Evolutionary conservation across 1,140 invertebrate species (phyloP).

Genomic region (Hirudo medicinalis): DNA sequence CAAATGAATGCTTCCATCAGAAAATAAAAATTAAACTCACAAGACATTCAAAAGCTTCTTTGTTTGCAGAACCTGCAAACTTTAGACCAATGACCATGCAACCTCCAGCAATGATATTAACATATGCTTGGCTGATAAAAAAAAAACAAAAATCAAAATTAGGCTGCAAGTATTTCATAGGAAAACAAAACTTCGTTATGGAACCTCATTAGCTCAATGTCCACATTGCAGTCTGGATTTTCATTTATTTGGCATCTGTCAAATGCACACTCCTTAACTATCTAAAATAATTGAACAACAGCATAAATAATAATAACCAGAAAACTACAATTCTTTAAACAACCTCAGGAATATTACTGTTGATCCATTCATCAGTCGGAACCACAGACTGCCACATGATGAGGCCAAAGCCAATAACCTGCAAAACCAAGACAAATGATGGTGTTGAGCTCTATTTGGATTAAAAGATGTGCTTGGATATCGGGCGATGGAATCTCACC

Average conservation of each 20-base stretch:
- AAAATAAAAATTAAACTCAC: conserved; percentile 25
- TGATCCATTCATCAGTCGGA: conserved; percentile 69
- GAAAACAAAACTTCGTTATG: background rate
- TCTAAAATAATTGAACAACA: conserved; percentile 32
- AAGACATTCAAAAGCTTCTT: conserved; percentile 49
- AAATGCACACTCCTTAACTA: conserved; percentile 48
- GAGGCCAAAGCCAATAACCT: conserved; percentile 39
- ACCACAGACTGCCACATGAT: conserved; percentile 74
- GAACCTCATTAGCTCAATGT: conserved; percentile 87
- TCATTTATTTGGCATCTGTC: conserved; percentile 29
- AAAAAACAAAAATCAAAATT: background rate
- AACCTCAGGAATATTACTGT: conserved; percentile 58
- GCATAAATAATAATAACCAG: conserved; percentile 8
- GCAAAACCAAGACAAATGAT: background rate
- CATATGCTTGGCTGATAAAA: conserved; percentile 64
- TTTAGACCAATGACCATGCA: conserved; percentile 83
- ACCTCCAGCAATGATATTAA: conserved; percentile 83
- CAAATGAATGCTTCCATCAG: background rate
- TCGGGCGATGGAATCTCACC: conserved; percentile 25
- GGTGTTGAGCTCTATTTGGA: background rate
- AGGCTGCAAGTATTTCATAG: background rate
- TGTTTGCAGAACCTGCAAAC: conserved; percentile 79
- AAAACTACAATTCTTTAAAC: background rate
- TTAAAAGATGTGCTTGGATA: background rate
- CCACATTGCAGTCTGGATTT: conserved; percentile 48